phyloP scores from a whole-genome alignment of 2,888 invertebrate species.

The Thysanoteuthis rhombus region DNA sequence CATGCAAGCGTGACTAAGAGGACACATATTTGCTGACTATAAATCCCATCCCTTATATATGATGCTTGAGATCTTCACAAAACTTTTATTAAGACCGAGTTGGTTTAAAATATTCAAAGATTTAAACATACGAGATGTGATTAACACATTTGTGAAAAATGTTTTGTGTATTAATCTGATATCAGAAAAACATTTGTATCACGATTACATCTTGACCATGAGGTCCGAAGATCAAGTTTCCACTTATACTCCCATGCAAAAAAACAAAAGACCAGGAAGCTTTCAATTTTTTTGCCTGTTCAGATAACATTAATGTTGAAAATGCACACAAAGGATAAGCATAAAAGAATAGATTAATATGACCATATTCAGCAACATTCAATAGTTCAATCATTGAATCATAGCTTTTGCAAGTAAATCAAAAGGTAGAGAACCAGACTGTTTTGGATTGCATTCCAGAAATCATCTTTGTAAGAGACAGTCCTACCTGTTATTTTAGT shows the following conservation, averaged over 20 bases:
- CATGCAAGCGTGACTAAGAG: neutral
- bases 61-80: neutral
- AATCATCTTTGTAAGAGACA: too few relatives aligned
- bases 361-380: too few relatives aligned
- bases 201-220: neutral
- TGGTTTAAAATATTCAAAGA: neutral
- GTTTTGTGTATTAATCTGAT: neutral
- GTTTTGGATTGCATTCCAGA: too few relatives aligned
- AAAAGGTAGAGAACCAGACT: too few relatives aligned
- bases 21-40: neutral
- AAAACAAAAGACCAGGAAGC: neutral
- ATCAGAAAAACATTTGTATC: neutral
- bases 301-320: too few relatives aligned
- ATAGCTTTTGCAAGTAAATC: too few relatives aligned
- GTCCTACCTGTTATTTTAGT: too few relatives aligned
- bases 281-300: too few relatives aligned
- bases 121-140: neutral
- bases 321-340: too few relatives aligned
- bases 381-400: too few relatives aligned
- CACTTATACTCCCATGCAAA: neutral
- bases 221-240: neutral
- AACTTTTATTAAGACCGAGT: neutral
- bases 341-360: too few relatives aligned
- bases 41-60: neutral
- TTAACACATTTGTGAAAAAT: neutral